phyloP scores from a whole-genome alignment of 2,797 vertebrate species.

The Avahi laniger region DNA sequence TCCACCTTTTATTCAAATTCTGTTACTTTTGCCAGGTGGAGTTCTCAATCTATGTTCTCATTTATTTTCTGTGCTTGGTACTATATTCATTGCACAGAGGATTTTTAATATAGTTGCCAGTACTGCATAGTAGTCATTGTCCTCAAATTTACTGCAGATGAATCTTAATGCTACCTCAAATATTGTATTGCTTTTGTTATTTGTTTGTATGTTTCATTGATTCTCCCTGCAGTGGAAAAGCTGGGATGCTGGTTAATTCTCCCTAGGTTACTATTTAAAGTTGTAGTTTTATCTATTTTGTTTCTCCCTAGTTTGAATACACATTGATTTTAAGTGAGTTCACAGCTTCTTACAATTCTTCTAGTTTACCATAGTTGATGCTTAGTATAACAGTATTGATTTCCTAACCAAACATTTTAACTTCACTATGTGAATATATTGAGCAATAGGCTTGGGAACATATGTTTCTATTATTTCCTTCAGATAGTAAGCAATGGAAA shows the following conservation, averaged over 20 bases:
- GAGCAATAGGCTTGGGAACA: constrained; percentile 54
- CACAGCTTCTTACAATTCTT: constrained; percentile 74
- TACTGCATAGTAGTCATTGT: constrained; percentile 27
- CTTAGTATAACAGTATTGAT: constrained; percentile 82
- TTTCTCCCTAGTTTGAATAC: constrained; percentile 75
- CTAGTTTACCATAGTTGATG: constrained; percentile 67
- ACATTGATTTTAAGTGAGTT: constrained; percentile 80
- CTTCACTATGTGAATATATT: constrained; percentile 80
- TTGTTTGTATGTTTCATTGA: constrained; percentile 71
- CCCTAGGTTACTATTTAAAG: constrained; percentile 60
- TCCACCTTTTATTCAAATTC: constrained; percentile 17
- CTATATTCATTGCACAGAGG: constrained; percentile 33
- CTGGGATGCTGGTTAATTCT: constrained; percentile 58
- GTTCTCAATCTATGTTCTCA: constrained; percentile 29
- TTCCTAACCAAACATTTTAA: constrained; percentile 82
- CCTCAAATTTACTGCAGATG: constrained; percentile 47
- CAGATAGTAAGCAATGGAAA: constrained; percentile 47
- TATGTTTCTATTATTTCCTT: constrained; percentile 71
- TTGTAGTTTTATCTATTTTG: constrained; percentile 73
- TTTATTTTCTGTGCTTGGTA: constrained; percentile 18
- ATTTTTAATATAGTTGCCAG: constrained; percentile 35
- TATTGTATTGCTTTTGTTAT: constrained; percentile 61
- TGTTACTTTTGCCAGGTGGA: neutral
- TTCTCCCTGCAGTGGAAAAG: constrained; percentile 46
- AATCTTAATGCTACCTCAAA: constrained; percentile 56